Conservation (phyloP, 2,888 invertebrate genomes). For the Cephalotes varians region DNA sequence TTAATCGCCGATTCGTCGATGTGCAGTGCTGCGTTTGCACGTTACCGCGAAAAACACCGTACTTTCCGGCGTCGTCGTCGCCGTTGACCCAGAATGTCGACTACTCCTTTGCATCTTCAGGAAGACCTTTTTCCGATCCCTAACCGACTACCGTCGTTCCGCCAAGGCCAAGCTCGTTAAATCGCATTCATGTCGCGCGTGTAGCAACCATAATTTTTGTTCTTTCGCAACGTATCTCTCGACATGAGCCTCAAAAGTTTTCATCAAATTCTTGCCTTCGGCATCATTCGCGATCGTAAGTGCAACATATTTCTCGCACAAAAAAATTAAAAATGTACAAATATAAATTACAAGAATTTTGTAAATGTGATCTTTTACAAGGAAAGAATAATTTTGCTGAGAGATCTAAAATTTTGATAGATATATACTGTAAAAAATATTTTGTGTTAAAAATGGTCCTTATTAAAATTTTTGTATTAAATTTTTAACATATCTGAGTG, state of each 20-base stretch:
- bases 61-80: neutral
- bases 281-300: neutral
- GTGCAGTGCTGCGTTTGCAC: slow-evolving; percentile 15
- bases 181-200: slow-evolving; percentile 34
- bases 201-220: slow-evolving; percentile 21
- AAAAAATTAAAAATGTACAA: neutral
- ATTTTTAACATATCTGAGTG: too few relatives aligned
- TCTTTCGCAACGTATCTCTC: neutral
- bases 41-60: slow-evolving; percentile 25
- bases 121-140: slow-evolving; percentile 49
- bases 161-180: slow-evolving; percentile 46
- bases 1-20: slow-evolving; percentile 48
- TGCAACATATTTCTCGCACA: neutral
- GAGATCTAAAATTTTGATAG: too few relatives aligned
- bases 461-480: too few relatives aligned
- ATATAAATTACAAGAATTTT: neutral
- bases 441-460: too few relatives aligned
- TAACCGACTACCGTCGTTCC: neutral
- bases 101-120: slow-evolving; percentile 50
- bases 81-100: slow-evolving; percentile 45
- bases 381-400: too few relatives aligned
- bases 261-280: too few relatives aligned
- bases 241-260: neutral
- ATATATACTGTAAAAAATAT: too few relatives aligned
- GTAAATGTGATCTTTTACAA: neutral